Evolutionary conservation across 2,113 vertebrate species (phyloP).

Genomic region (Chamaetylas fuelleborni): DNA sequence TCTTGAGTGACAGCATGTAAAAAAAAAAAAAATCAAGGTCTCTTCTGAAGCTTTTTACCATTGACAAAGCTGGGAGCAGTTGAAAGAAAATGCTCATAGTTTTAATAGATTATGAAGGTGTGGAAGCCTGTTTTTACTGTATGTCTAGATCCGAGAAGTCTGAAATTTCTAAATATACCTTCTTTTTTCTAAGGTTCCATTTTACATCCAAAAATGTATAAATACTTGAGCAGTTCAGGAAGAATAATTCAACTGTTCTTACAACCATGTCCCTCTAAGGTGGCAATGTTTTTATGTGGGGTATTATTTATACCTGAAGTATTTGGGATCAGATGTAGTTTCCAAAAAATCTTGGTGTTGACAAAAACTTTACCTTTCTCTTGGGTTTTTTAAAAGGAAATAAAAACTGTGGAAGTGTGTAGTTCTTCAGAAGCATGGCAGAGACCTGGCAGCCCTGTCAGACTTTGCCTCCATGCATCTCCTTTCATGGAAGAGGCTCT

Average conservation of each 20-base stretch:
- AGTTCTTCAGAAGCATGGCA: background rate
- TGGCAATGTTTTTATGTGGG: fast-evolving
- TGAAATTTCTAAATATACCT: background rate
- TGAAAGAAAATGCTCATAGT: background rate
- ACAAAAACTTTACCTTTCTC: background rate
- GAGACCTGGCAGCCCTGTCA: background rate
- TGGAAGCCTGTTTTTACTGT: background rate
- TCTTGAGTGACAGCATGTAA: background rate
- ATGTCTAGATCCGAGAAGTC: background rate
- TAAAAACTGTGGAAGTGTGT: background rate
- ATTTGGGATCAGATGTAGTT: background rate
- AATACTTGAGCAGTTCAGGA: background rate
- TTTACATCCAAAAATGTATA: background rate
- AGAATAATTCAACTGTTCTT: background rate
- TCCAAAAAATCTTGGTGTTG: background rate
- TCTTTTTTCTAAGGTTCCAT: background rate
- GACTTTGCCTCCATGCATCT: background rate
- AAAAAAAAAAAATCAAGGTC: background rate
- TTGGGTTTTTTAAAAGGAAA: background rate
- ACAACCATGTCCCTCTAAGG: background rate
- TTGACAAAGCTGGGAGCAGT: background rate
- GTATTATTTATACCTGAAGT: background rate
- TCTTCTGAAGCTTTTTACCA: background rate
- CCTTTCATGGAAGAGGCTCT: background rate
- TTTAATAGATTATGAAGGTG: fast-evolving